Base-by-base conservation (phyloP, 2,888 invertebrate genomes). In the Octonoba sinensis region DNA sequence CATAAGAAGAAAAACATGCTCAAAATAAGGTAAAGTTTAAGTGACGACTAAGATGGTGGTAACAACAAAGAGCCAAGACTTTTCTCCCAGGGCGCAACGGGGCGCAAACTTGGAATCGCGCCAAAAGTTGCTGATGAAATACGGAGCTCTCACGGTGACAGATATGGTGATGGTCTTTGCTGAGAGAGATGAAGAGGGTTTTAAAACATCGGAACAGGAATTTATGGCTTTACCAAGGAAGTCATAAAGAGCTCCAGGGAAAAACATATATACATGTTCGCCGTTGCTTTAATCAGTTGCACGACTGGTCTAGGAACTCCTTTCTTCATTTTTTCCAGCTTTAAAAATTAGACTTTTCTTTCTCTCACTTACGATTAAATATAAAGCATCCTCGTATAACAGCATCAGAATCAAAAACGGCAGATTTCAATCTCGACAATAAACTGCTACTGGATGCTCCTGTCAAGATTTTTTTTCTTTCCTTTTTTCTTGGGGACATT, bases 131-230 rank as follows among this genome's bases (percentile, higher is more conserved):
- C 62, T 74, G 79, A 81, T 82, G 74, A 82, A 75, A 82, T 82
- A 82, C 74, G 66, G 81, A 70, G 81, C 49, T 79, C 56, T 69
- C 60, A 36, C 59, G 74, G 81, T 82, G 81, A 82, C 81, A 82
- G 81, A 74, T 82, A 82, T 67, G 81, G 74, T 82, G 81, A 74
- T 82, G 81, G 75, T 44, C 36, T 54, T 56, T 47, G 72, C 79
- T 79, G 67, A 73, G 62, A 79, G 70, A 82, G 74, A 82, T 64
- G 60, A 57, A 81, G 81, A 27, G 69, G 70, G 74, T 75, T 82
- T 82, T 82, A 82, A 82, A 82, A 75, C 79, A 73, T 67, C 72
- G 73, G 67, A 73, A 73, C 70, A 71, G 65, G 74, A 82, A 82
- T 82, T 74, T 74, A 82, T 75, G 81, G 67, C 74, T 70, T 59